Percentiles rank a stretch among this genome's conserved stretches.
phyloP scores from a whole-genome alignment of 2,113 vertebrate species.

The Pitta sordida region DNA sequence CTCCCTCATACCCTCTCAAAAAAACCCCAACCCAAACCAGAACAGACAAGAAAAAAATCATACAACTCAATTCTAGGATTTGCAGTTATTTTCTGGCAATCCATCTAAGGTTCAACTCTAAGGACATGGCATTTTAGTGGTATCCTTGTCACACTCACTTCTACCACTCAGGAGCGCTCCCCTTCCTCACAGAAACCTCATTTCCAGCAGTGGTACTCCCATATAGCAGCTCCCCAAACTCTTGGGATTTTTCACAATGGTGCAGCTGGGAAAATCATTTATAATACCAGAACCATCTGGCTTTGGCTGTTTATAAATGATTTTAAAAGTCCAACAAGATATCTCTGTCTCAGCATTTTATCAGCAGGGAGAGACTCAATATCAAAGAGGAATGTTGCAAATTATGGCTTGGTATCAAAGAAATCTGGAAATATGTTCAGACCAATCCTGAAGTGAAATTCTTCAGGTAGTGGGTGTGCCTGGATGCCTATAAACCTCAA shows the following conservation, averaged over 20 bases:
- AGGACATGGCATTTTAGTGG: not conserved
- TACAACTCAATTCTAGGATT: not conserved
- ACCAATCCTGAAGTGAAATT: not conserved
- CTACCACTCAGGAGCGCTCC: not conserved
- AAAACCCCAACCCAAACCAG: no score
- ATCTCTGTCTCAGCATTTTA: slow-evolving; percentile 1
- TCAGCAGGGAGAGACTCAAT: not conserved
- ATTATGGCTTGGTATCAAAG: slow-evolving; percentile 31
- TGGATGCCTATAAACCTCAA: not conserved
- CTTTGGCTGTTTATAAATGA: not conserved
- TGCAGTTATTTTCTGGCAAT: not conserved
- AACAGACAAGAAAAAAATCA: not conserved
- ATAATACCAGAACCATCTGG: not conserved
- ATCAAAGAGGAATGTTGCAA: not conserved
- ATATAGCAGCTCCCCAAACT: not conserved
- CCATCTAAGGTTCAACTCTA: not conserved
- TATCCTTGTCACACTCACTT: not conserved
- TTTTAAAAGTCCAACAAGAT: not conserved
- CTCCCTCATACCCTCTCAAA: not conserved
- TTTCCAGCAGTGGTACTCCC: not conserved
- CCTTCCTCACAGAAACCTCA: not conserved
- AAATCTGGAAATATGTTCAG: slow-evolving; percentile 6
- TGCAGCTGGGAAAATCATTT: slow-evolving; percentile 22
- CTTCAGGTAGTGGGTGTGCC: not conserved
- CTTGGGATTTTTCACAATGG: not conserved